These are phyloP conservation scores for Mystacides longicornis DNA, from an alignment of 2,888 invertebrate genomes.

Conservation along the genomic window DNA sequence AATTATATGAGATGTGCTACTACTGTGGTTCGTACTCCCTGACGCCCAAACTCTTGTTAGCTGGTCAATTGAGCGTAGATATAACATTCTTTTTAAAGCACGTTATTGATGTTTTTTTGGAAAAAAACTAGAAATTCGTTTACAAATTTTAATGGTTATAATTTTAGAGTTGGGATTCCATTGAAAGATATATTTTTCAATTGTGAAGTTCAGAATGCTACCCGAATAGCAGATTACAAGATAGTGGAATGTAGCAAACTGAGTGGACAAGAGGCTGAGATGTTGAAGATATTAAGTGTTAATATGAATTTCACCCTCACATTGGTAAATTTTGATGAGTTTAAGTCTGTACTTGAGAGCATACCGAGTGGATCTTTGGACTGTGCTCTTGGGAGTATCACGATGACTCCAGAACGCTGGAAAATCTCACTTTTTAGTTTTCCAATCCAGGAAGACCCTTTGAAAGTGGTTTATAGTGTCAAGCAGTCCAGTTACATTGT, in stretches of 20 bases:
- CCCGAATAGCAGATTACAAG: background rate
- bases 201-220: background rate
- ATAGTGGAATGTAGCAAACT: background rate
- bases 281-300: background rate
- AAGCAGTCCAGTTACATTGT: too few species aligned
- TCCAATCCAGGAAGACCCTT: background rate
- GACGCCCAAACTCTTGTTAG: background rate
- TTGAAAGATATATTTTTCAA: background rate
- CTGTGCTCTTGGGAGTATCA: background rate
- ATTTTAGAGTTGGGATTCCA: background rate
- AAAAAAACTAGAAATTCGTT: background rate
- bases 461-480: background rate
- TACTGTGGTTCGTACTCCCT: background rate
- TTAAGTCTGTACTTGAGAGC: too few species aligned
- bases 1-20: background rate
- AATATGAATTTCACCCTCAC: background rate
- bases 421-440: background rate
- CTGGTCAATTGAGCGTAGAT: background rate
- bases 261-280: background rate
- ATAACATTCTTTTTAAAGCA: background rate
- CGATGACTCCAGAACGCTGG: background rate
- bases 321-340: background rate
- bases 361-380: too few species aligned
- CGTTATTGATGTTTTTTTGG: background rate
- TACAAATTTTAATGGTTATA: background rate